Evolutionary conservation across 2,797 vertebrate genomes (phyloP), one percentile per base, ranked within the genome.

Genomic region (Strix occidentalis): DNA sequence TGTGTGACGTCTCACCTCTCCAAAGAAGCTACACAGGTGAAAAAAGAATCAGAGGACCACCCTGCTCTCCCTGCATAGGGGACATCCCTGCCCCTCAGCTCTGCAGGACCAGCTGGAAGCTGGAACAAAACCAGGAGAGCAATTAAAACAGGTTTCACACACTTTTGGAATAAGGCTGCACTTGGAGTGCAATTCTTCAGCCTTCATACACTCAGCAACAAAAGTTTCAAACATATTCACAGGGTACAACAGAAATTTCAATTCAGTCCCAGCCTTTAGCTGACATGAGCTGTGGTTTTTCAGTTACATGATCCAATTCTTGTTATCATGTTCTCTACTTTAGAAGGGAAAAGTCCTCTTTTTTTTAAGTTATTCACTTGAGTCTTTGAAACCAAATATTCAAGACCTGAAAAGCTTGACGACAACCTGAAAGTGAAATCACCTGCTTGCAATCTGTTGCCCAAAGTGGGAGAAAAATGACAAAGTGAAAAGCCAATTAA

Each of bases 271-370:
- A 56, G 56, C 19, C 37, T 54, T 63, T 24, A 86, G 69, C 43
- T 81, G 57, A 56, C n/a, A n/a, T 0, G 1, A 90, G 18, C 33
- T 0, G 0, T 13, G 10, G 10, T 28, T 86, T 90, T 82, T 35
- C 50, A 65, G 54, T 50, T 70, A 71, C 2, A 7, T 3, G 54
- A 81, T 66, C 69, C 43, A 75, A 58, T 37, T 69, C 31, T 51
- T 72, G n/a, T 79, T 80, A 76, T 5, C 29, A 20, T 9, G 14
- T 69, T 72, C 58, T 76, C 46, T 43, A 2, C 31, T 88, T 57
- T 20, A 24, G 35, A 84, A 57, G 16, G 35, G 29, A 69, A 54
- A 84, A 43, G 25, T 29, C 15, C 3, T 76, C 17, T 45, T 18
- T 72, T 66, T 45, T 28, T 15, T 9, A 46, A 71, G 17, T 46